These are phyloP conservation scores for Hassar affinis DNA, from an alignment of 2,113 vertebrate species.

Conservation along the genomic window DNA sequence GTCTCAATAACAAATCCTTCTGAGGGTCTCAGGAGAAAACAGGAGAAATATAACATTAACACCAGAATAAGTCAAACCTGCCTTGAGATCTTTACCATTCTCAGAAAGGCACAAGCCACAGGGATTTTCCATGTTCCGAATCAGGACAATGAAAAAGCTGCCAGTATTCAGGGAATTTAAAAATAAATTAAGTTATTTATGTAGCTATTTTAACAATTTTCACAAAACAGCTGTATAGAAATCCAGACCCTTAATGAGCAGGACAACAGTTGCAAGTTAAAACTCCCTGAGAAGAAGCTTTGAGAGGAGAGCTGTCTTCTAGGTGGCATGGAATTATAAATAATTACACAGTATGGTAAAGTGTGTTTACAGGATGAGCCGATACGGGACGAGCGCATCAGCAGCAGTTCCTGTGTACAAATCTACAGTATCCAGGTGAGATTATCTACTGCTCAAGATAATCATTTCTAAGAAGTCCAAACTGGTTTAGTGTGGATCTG, in stretches of 20 bases:
- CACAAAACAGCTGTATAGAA: background rate
- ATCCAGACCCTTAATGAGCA: background rate
- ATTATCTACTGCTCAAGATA: no score
- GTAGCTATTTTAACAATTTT: background rate
- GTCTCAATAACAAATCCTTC: background rate
- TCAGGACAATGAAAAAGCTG: background rate
- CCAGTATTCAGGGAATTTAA: background rate
- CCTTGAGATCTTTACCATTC: background rate
- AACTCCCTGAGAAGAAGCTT: background rate
- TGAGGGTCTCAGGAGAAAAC: background rate
- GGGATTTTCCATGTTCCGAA: constrained; percentile 33
- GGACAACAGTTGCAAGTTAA: background rate
- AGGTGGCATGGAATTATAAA: background rate
- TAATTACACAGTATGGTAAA: background rate
- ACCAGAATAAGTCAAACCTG: background rate
- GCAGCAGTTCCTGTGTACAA: no score
- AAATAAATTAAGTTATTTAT: background rate
- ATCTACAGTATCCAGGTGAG: no score
- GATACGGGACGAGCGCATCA: background rate
- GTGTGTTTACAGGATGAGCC: background rate
- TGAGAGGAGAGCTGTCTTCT: background rate
- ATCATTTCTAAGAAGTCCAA: no score
- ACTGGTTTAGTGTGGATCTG: background rate
- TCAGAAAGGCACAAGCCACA: constrained; percentile 26
- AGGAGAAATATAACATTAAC: background rate